Evolutionary conservation across 2,113 vertebrate genomes (phyloP).

Genomic region (Arizona elegans): DNA sequence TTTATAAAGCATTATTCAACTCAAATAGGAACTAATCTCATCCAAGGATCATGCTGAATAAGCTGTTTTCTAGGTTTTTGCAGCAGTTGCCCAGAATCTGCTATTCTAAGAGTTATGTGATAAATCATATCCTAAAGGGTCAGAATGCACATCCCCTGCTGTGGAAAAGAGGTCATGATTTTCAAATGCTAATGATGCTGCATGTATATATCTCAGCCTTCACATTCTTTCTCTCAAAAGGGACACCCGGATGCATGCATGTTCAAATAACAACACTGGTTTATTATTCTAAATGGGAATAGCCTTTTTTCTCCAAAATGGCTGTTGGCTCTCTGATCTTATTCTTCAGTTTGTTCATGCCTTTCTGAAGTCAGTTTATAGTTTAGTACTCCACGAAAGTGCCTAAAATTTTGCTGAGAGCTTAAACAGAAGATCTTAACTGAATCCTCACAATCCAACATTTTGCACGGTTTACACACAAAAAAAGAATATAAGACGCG

Average conservation of each 20-base stretch:
- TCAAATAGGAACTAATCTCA: background rate
- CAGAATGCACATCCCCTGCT: background rate
- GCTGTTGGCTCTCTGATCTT: background rate
- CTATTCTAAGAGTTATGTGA: background rate
- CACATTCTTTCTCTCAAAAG: background rate
- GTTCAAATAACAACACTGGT: background rate
- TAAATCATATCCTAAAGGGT: background rate
- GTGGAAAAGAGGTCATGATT: background rate
- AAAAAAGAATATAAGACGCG: background rate
- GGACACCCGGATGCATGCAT: background rate
- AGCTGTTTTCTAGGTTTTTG: background rate
- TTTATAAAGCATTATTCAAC: background rate
- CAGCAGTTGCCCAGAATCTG: background rate
- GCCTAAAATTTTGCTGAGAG: background rate
- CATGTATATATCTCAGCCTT: background rate
- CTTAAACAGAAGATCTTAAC: slow-evolving; percentile 25
- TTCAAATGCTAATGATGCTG: background rate
- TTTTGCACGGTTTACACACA: background rate
- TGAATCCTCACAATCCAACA: background rate
- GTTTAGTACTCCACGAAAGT: slow-evolving; percentile 1
- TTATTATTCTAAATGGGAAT: background rate
- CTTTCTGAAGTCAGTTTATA: slow-evolving; percentile 30
- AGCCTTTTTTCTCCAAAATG: background rate
- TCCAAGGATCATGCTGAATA: background rate
- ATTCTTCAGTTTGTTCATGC: background rate